Conservation (phyloP, 2,888 invertebrate genomes). For the Lamproptera curius region DNA sequence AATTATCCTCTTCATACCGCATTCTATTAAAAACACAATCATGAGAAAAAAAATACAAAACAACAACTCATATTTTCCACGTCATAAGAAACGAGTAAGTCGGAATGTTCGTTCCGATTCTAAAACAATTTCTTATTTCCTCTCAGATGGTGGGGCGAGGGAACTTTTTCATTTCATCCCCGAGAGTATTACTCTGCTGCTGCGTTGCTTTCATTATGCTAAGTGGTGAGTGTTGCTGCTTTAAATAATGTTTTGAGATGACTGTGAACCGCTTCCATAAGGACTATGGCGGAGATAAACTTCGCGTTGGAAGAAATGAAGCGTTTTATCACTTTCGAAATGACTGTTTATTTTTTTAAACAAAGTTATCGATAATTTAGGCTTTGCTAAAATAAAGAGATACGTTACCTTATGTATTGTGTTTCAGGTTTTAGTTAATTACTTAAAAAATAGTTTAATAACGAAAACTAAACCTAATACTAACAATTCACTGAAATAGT, state of each 20-base stretch:
- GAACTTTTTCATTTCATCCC: conserved; percentile 37
- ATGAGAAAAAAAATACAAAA: too few relatives aligned
- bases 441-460: not conserved
- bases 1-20: too few relatives aligned
- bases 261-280: conserved; percentile 7
- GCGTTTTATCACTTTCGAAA: conserved; percentile 5
- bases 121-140: conserved; percentile 28
- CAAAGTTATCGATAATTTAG: too few relatives aligned
- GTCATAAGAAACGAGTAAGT: too few relatives aligned
- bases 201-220: conserved; percentile 54
- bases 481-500: too few relatives aligned
- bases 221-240: conserved; percentile 55
- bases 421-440: not conserved
- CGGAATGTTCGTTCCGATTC: not conserved
- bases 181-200: conserved; percentile 39
- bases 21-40: too few relatives aligned
- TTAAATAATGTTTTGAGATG: conserved; percentile 18
- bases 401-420: not conserved
- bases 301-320: not conserved
- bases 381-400: not conserved
- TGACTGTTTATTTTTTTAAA: too few relatives aligned
- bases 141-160: conserved; percentile 44
- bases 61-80: too few relatives aligned
- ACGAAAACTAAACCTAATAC: not conserved
- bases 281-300: conserved; percentile 1